Evolutionary conservation across 2,888 invertebrate genomes (phyloP), one percentile per base, ranked within the genome.

Genomic region (Euphydryas editha): DNA sequence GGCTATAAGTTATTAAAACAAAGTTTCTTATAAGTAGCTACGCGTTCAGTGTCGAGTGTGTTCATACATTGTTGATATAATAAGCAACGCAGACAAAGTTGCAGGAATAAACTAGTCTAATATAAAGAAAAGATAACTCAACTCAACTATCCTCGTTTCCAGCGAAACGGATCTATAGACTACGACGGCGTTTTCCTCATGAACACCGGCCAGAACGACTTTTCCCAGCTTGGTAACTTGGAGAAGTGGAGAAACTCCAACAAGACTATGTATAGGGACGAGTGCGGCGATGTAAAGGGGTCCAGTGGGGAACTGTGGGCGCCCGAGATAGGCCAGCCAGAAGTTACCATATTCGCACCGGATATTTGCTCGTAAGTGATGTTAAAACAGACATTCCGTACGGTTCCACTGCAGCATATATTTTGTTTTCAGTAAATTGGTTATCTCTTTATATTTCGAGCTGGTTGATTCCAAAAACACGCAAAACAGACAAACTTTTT

Each of bases 281-380:
- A 94, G 54, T 98, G 98, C 81, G 95, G 95, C 2, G 79, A 77
- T 44, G 94, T 97, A 5, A 93, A 93, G 73, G 97, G 97, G 17
- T 95, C 95, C 10, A 94, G 95, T 0, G 97, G 97, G 0, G 97
- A 97, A 86, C 86, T 97, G 21, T 97, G 96, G 94, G 96, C 97
- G 21, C 96, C 97, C 0, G 90, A 95, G 65, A 75, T 88, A 0
- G 87, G 94, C 0, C 93, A 94, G 57, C 85, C 93, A 10, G 90
- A 92, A 37, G 87, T 96, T 6, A 86, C 94, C 0, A 85, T 98
- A 68, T 98, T 97, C 85, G 94, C 95, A 0, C 91, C 96, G 0
- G 97, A 97, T 86, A 89, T 97, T 67, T 97, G 97, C 94, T 95
- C 97, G 94, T 96, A 79, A 88, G 94, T 94, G 57, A 56, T 62